Percentiles rank a stretch among this genome's conserved stretches.
Conservation (phyloP, 1,140 invertebrate species). For the Drosophila seguyi region DNA sequence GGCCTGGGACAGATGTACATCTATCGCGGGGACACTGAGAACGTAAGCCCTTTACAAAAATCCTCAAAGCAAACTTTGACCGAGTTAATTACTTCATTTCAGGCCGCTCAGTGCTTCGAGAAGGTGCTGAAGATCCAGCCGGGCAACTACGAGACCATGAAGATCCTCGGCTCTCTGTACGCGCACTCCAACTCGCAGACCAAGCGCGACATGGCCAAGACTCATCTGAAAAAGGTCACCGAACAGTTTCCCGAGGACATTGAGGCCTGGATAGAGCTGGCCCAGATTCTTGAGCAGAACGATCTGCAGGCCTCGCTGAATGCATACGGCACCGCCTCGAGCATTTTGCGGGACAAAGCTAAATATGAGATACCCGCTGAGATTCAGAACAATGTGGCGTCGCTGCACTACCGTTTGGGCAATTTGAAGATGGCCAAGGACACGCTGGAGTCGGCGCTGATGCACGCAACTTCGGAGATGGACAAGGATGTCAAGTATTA, state of each 20-base stretch:
- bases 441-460: constrained; percentile 94
- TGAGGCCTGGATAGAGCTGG: constrained; percentile 99
- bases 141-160: constrained; percentile 99
- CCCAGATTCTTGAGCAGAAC: constrained; percentile 98
- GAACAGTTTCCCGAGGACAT: constrained; percentile 99
- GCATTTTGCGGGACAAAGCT: constrained; percentile 96
- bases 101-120: constrained; percentile 99
- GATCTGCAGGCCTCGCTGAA: constrained; percentile 95
- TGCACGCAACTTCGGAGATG: constrained; percentile 92
- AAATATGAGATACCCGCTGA: constrained; percentile 98
- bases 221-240: constrained; percentile 96
- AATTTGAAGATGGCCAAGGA: constrained; percentile 94
- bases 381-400: constrained; percentile 99
- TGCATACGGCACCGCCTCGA: constrained; percentile 97
- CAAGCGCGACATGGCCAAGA: constrained; percentile 96
- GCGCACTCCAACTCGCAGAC: constrained; percentile 95
- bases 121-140: constrained; percentile 99
- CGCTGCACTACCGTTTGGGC: constrained; percentile 95
- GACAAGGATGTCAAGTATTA: constrained; percentile 97
- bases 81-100: constrained; percentile 43
- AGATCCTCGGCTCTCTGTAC: constrained; percentile 98
- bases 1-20: constrained; percentile 99
- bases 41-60: constrained; percentile 88
- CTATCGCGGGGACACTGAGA: constrained; percentile 97
- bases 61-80: neutral